Evolutionary conservation across 64 coral and sea anemone species (phyloP).

Genomic region (Stichodactyla helianthus): DNA sequence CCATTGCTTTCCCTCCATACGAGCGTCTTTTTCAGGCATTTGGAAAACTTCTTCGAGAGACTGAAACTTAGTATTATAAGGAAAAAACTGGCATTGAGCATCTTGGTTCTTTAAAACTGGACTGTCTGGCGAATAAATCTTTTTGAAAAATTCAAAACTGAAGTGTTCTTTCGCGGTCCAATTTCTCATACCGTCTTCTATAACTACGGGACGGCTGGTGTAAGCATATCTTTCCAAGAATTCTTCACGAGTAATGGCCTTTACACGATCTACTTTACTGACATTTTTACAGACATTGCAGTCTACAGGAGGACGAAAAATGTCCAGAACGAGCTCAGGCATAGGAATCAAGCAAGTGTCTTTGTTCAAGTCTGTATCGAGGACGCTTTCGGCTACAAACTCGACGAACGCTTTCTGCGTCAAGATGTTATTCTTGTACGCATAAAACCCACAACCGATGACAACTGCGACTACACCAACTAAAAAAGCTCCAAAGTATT

Average conservation of each 20-base stretch:
- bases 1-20: constrained; percentile 91
- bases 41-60: constrained; percentile 86
- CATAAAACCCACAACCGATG: constrained; percentile 37
- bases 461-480: constrained; percentile 50
- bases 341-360: constrained; percentile 72
- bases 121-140: constrained; percentile 66
- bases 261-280: constrained; percentile 60
- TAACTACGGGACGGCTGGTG: constrained; percentile 71
- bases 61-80: constrained; percentile 68
- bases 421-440: constrained; percentile 32
- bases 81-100: constrained; percentile 88
- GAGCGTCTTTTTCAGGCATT: constrained; percentile 84
- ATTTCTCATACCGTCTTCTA: constrained; percentile 65
- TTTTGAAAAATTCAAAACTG: constrained; percentile 93
- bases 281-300: constrained; percentile 77
- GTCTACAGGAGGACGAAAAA: constrained; percentile 90
- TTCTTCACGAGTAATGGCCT: constrained; percentile 39
- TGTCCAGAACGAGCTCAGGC: constrained; percentile 75
- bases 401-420: constrained; percentile 41
- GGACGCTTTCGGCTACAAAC: constrained; percentile 46
- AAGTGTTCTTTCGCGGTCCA: constrained; percentile 80
- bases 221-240: constrained; percentile 84
- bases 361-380: constrained; percentile 66
- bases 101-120: constrained; percentile 59
- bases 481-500: constrained; percentile 25